Base-by-base conservation (phyloP, 2,797 vertebrate species). In the Heterohyrax brucei region DNA sequence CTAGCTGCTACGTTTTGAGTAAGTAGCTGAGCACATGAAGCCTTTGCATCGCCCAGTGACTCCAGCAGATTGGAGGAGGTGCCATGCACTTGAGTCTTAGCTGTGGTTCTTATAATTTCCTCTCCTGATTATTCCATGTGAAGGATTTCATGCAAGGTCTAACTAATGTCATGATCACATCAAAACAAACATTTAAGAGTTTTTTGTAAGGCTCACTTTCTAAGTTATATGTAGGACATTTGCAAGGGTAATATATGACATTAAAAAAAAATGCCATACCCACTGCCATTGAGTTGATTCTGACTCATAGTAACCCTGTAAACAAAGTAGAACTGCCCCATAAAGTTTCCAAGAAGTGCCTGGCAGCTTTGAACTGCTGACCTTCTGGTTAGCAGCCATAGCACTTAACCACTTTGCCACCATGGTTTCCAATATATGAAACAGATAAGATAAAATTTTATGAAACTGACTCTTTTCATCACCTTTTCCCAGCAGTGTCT, bases 171-270 rank as follows among this genome's bases (percentile, higher is more conserved):
- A 33, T 70, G 87, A 56, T 61, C 30, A 22, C 81, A 18, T 89
- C 24, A 85, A 83, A 93, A 56, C 89, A 70, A 33, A 2, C 18
- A 46, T 81, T 87, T 92, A 48, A 92, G 86, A 50, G 92, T 24
- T 70, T 10, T 91, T 81, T 12, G 87, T 77, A 26, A 56, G 61
- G 14, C 72, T 95, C 82, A 48, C 14, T 93, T 94, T 75, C 62
- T 39, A 72, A 18, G 18, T 88, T 81, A 59, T 3, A 26, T 86
- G 79, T 82, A 73, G 82, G 72, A 53, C 21, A 85, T 24, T 22
- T 78, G 1, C 26, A 91, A 59, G 48, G 76, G 4, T 24, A 87
- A 81, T 70, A 9, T 75, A 16, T 80, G n/a, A 61, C 39, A 39
- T 39, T 39, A 39, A 39, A 39, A 39, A 39, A 39, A 39, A 39